Evolutionary conservation across 2,113 vertebrate species (phyloP), one percentile per base, ranked within the genome.

Genomic region (Zapus hudsonius): DNA sequence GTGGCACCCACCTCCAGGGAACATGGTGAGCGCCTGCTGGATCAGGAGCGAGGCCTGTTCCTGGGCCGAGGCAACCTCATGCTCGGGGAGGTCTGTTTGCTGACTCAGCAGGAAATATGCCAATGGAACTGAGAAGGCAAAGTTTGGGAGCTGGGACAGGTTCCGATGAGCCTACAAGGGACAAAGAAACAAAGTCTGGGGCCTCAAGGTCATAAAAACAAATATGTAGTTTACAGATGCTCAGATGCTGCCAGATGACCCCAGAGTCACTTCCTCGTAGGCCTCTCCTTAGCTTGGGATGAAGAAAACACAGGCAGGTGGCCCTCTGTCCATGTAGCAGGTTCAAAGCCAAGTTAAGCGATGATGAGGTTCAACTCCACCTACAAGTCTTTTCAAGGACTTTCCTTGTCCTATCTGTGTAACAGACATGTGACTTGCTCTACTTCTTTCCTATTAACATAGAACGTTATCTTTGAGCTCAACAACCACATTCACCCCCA

Each of bases 81-180:
- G 96, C 44, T 98, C 97, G 0, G 98, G 93, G n/a, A 98, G 72
- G 82, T 99, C 99, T 19, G 99, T 98, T 93, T 99, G 98, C 97
- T 99, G 99, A 97, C 99, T 99, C 94, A 99, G 97, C 81, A 99
- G 98, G 96, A 99, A 99, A 95, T 99, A 98, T 2, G 99, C 98
- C 97, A 99, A 97, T 0, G 99, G 98, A 78, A 99, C 98, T 0
- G 99, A 99, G 97, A 99, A 99, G 81, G 99, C 99, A 94, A 99
- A 99, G 97, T 99, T 99, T 78, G 99, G 99, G 95, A 99, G 98
- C 98, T 99, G 99, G 83, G 99, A 99, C 87, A 99, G 97, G 97
- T 99, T 99, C 94, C 99, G 98, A 97, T 99, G 99, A 78, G 98
- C 98, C 99, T 99, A 93, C 85, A 94, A 90, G 93, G 94, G 31